Percentiles rank a stretch among this genome's conserved stretches.
Evolutionary conservation across 1,140 invertebrate genomes (phyloP).

Genomic region (Cherax quadricarinatus): DNA sequence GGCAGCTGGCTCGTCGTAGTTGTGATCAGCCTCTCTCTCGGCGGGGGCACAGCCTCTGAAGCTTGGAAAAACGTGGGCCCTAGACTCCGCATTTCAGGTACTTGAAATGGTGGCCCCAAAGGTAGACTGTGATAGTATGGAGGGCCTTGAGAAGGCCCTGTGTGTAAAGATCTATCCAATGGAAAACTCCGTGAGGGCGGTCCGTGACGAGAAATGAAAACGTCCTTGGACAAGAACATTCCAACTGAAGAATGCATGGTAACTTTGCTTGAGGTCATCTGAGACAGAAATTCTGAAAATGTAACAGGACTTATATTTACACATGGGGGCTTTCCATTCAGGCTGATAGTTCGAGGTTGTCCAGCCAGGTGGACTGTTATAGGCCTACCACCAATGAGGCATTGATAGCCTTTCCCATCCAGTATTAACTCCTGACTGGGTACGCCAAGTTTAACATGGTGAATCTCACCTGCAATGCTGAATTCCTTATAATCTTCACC

Average conservation of each 20-base stretch:
- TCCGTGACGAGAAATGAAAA: constrained; percentile 14
- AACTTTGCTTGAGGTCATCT: constrained; percentile 79
- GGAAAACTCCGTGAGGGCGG: not conserved
- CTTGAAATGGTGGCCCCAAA: not conserved
- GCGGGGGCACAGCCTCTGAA: not conserved
- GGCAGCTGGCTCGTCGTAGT: no score
- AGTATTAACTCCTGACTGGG: constrained; percentile 94
- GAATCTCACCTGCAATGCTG: constrained; percentile 77
- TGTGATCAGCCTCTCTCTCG: not conserved
- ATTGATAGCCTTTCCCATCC: constrained; percentile 90
- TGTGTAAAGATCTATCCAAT: not conserved
- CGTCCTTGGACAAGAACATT: constrained; percentile 63
- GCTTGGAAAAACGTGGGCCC: not conserved
- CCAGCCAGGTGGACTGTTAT: constrained; percentile 89
- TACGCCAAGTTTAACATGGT: constrained; percentile 90
- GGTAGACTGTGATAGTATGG: not conserved
- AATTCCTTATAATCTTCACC: constrained; percentile 75
- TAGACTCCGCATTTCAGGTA: not conserved
- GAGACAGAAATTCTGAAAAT: constrained; percentile 86
- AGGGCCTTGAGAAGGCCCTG: not conserved
- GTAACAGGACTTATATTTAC: constrained; percentile 80
- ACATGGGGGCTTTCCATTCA: constrained; percentile 90
- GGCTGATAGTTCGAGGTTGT: constrained; percentile 84
- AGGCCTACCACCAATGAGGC: constrained; percentile 93
- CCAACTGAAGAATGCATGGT: constrained; percentile 47